These are phyloP conservation scores for Pristiophorus japonicus DNA, from an alignment of 2,113 vertebrate species.

Conservation along the genomic window DNA sequence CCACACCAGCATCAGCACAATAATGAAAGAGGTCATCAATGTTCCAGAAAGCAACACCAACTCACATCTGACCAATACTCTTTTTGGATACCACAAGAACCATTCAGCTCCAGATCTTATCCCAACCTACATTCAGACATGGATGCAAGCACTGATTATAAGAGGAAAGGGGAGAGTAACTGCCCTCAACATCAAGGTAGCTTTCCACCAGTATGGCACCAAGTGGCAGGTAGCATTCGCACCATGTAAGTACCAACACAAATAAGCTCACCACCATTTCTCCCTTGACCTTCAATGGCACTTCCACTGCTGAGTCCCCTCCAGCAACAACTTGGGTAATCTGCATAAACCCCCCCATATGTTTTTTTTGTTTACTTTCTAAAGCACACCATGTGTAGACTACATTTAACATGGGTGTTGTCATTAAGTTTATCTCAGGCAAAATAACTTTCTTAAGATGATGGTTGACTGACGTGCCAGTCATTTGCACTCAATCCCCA, in stretches of 20 bases:
- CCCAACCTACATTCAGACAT: background rate
- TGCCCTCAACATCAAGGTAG: background rate
- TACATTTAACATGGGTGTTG: background rate
- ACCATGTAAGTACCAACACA: background rate
- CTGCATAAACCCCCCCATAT: background rate
- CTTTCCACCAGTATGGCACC: background rate
- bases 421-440: background rate
- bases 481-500: background rate
- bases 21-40: background rate
- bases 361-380: background rate
- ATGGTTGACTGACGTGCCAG: background rate
- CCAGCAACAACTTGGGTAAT: background rate
- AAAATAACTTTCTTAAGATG: background rate
- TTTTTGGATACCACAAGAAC: background rate
- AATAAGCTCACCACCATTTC: background rate
- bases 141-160: background rate
- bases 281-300: background rate
- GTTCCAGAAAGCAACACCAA: background rate
- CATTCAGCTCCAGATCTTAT: background rate
- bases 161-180: background rate
- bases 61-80: background rate
- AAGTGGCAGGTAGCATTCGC: background rate
- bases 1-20: background rate
- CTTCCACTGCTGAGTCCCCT: background rate
- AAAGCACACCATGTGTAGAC: background rate